A percentile compares a stretch with the other conserved stretches of the same genome.
Conservation (phyloP, 2,113 vertebrate species). For the Erythrolamprus reginae region DNA sequence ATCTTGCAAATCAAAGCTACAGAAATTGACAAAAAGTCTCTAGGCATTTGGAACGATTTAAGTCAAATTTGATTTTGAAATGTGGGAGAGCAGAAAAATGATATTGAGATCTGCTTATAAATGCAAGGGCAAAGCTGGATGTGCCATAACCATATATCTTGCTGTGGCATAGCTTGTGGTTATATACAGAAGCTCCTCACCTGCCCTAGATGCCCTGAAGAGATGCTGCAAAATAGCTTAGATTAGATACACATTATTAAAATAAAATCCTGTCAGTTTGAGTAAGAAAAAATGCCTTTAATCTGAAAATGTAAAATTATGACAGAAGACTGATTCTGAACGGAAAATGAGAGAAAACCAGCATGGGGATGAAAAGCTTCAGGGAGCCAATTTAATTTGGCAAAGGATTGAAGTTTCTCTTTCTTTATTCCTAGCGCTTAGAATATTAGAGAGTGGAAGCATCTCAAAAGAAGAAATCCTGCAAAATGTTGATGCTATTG, state of each 20-base stretch:
- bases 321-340: not conserved
- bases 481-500: not conserved
- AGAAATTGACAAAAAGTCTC: not conserved
- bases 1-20: not conserved
- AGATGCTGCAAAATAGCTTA: not conserved
- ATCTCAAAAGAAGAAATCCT: not conserved
- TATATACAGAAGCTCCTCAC: not conserved
- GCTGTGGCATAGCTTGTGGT: not conserved
- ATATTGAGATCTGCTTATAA: not conserved
- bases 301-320: not conserved
- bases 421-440: not conserved
- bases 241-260: not conserved
- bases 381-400: not conserved
- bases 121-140: not conserved
- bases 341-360: not conserved
- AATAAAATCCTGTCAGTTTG: not conserved
- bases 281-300: not conserved
- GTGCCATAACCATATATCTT: not conserved
- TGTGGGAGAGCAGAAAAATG: not conserved
- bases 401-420: not conserved
- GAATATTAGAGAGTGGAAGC: not conserved
- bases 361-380: not conserved
- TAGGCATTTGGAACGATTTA: not conserved
- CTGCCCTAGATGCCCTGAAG: not conserved
- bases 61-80: not conserved